Percentiles rank a stretch among this genome's conserved stretches.
Evolutionary conservation across 2,113 vertebrate species (phyloP).

Genomic region (Ginglymostoma cirratum): DNA sequence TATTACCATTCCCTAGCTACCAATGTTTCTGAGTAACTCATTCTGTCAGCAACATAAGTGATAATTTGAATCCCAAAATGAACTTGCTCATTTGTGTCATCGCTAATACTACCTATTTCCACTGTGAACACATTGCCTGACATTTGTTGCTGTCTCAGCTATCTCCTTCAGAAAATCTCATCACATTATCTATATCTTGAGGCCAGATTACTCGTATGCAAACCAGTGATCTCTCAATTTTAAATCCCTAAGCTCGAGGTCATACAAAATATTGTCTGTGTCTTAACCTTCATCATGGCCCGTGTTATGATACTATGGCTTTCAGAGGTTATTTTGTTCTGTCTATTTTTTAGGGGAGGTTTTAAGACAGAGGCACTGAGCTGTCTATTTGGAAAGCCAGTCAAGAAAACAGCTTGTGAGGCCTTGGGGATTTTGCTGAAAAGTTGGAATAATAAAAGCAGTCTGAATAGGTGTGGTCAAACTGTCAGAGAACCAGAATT

Average conservation of each 20-base stretch:
- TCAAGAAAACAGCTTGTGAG: too few species aligned
- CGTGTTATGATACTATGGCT: too few species aligned
- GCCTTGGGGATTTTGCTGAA: too few species aligned
- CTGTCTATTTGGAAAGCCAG: too few species aligned
- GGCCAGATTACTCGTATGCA: not conserved
- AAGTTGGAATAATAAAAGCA: too few species aligned
- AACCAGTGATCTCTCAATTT: not conserved
- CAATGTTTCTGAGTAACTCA: not conserved
- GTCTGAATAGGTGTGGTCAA: too few species aligned
- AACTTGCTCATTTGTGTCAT: not conserved
- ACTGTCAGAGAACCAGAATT: too few species aligned
- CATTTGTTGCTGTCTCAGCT: too few species aligned
- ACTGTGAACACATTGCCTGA: not conserved
- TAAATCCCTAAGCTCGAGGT: not conserved
- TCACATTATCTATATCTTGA: not conserved
- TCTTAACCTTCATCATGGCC: not conserved
- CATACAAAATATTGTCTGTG: not conserved
- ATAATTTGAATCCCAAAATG: not conserved
- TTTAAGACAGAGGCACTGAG: too few species aligned
- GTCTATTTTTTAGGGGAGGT: too few species aligned
- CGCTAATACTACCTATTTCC: not conserved
- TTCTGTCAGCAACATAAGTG: not conserved
- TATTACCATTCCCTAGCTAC: not conserved
- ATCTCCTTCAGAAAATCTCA: not conserved
- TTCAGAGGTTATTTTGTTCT: too few species aligned